Conservation (phyloP, 2,888 invertebrate species). For the Tetranychus truncatus region DNA sequence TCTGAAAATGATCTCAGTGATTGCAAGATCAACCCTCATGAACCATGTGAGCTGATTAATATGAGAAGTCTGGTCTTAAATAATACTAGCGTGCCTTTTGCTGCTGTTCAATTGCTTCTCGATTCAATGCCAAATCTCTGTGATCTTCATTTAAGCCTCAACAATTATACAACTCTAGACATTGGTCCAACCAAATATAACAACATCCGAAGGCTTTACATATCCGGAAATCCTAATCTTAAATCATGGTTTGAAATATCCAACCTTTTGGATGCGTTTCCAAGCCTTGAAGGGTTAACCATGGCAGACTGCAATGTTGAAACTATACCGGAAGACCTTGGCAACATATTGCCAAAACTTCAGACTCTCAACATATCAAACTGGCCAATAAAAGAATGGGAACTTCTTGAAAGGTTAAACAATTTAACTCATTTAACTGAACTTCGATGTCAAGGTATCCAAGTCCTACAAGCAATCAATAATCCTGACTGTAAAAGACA, state of each 20-base stretch:
- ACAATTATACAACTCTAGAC: slow-evolving; percentile 60
- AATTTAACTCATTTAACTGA: slow-evolving; percentile 63
- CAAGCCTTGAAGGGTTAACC: slow-evolving; percentile 61
- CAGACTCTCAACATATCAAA: slow-evolving; percentile 51
- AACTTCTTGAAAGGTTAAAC: slow-evolving; percentile 66
- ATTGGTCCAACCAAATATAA: slow-evolving; percentile 45
- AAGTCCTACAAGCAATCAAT: slow-evolving; percentile 39
- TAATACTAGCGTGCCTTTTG: slow-evolving; percentile 69
- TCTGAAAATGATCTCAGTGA: slow-evolving; percentile 59
- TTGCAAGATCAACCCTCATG: background rate
- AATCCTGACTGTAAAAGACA: slow-evolving; percentile 65
- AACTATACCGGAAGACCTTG: slow-evolving; percentile 24
- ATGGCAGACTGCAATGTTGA: slow-evolving; percentile 63
- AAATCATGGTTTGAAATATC: slow-evolving; percentile 62
- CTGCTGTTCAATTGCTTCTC: slow-evolving; percentile 54
- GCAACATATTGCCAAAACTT: slow-evolving; percentile 42
- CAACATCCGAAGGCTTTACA: slow-evolving; percentile 57
- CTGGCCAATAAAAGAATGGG: slow-evolving; percentile 63
- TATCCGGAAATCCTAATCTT: slow-evolving; percentile 63
- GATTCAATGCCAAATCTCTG: slow-evolving; percentile 30
- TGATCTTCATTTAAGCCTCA: slow-evolving; percentile 77
- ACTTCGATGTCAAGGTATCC: slow-evolving; percentile 58
- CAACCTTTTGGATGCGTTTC: slow-evolving; percentile 65
- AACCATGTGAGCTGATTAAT: background rate
- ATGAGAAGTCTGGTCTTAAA: slow-evolving; percentile 43